A percentile compares a stretch with the other conserved stretches of the same genome.
Conservation (phyloP, 2,113 vertebrate genomes). For the Hydrochoerus hydrochaeris region DNA sequence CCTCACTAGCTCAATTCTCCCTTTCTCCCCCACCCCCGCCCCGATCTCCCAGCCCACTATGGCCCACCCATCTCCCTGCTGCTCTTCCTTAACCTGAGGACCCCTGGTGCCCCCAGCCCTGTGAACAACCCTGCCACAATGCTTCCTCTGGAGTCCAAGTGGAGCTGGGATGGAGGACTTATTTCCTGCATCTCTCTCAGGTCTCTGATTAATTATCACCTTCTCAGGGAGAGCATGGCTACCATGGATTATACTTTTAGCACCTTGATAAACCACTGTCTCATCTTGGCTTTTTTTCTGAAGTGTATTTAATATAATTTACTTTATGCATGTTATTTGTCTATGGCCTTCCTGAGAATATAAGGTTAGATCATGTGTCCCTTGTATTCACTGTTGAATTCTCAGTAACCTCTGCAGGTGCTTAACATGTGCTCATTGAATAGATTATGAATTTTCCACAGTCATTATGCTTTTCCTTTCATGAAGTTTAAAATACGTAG, state of each 20-base stretch:
- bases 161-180: neutral
- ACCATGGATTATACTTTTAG: neutral
- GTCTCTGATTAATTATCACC: neutral
- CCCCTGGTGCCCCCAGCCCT: neutral
- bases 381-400: neutral
- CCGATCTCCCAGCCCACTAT: neutral
- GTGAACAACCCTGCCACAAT: neutral
- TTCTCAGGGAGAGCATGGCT: neutral
- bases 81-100: neutral
- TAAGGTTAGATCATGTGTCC: neutral
- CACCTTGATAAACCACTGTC: neutral
- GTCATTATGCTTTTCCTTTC: neutral
- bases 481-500: slow-evolving; percentile 39
- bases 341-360: neutral
- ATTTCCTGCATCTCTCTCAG: neutral
- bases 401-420: neutral
- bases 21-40: neutral
- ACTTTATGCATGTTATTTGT: neutral
- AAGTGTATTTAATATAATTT: neutral
- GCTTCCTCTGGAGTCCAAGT: neutral
- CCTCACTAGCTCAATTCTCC: neutral
- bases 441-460: neutral
- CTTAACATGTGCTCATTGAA: neutral
- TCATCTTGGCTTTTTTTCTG: neutral
- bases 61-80: neutral